Evolutionary conservation across 2,797 vertebrate genomes (phyloP).

Genomic region (Heteromormyrus szaboi): DNA sequence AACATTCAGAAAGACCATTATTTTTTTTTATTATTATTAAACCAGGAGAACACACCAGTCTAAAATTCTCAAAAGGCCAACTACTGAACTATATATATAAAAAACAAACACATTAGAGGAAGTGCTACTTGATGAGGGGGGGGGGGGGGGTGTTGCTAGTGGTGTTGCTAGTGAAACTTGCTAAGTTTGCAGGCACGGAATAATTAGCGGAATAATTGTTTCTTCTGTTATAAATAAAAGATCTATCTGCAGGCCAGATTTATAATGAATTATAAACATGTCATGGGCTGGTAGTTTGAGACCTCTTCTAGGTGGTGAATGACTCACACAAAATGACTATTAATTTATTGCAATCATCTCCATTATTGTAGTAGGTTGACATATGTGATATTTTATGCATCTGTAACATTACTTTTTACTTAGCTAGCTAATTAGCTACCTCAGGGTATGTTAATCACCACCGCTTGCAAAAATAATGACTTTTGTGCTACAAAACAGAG

Average conservation of each 20-base stretch:
- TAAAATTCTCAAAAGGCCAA: neutral
- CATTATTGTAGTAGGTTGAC: no score
- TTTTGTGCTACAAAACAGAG: no score
- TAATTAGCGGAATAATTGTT: neutral
- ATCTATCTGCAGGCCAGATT: neutral
- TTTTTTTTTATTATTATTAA: neutral
- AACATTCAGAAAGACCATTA: neutral
- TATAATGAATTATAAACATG: no score
- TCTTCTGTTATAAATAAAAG: neutral
- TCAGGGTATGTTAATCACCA: no score
- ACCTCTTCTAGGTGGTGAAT: no score
- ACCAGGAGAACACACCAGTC: neutral
- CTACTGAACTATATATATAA: neutral
- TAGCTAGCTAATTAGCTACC: no score
- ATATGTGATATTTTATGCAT: no score
- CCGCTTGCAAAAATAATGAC: no score
- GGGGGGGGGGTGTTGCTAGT: neutral
- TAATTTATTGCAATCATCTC: no score
- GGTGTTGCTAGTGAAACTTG: neutral
- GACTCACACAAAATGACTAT: no score
- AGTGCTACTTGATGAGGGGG: neutral
- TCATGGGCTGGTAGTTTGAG: no score
- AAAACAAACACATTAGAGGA: neutral
- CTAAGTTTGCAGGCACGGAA: neutral
- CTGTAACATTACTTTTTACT: no score